These are phyloP conservation scores for Hypomecis punctinalis DNA, from an alignment of 2,888 invertebrate species.

Conservation along the genomic window DNA sequence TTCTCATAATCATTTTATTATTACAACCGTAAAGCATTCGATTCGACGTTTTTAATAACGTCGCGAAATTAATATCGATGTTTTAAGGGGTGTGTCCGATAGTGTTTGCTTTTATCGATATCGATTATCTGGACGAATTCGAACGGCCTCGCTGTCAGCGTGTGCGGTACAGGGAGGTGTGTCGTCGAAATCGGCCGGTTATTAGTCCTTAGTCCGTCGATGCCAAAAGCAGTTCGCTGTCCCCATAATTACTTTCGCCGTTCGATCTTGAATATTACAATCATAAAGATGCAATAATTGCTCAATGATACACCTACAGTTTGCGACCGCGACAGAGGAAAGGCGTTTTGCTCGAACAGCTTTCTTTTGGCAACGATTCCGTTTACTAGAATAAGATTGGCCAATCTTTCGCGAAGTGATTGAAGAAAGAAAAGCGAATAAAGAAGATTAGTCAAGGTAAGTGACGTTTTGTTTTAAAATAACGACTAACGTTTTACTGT, in stretches of 20 bases:
- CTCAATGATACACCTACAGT: slow-evolving; percentile 69
- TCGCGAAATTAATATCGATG: slow-evolving; percentile 62
- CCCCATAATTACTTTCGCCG: slow-evolving; percentile 72
- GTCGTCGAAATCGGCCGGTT: slow-evolving; percentile 63
- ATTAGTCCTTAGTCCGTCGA: slow-evolving; percentile 69
- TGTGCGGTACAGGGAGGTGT: slow-evolving; percentile 46
- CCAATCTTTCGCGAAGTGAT: slow-evolving; percentile 71
- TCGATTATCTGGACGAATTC: slow-evolving; percentile 60
- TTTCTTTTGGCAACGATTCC: slow-evolving; percentile 74
- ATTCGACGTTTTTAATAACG: slow-evolving; percentile 69
- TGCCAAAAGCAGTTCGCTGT: slow-evolving; percentile 72
- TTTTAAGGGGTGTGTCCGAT: slow-evolving; percentile 74
- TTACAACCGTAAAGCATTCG: slow-evolving; percentile 64
- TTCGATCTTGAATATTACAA: slow-evolving; percentile 67
- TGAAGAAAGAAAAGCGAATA: slow-evolving; percentile 56
- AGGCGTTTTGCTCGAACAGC: slow-evolving; percentile 53
- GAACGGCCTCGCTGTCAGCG: slow-evolving; percentile 49
- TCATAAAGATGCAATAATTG: slow-evolving; percentile 75
- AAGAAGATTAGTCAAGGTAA: slow-evolving; percentile 68
- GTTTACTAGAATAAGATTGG: slow-evolving; percentile 75
- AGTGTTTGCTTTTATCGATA: slow-evolving; percentile 74
- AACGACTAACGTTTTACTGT: slow-evolving; percentile 62
- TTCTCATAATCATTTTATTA: slow-evolving; percentile 52
- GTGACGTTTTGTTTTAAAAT: slow-evolving; percentile 58
- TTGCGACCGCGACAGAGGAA: slow-evolving; percentile 49